Percentiles rank a stretch among this genome's conserved stretches.
phyloP scores from a whole-genome alignment of 2,888 invertebrate species.

The Diachrysia chrysitis region DNA sequence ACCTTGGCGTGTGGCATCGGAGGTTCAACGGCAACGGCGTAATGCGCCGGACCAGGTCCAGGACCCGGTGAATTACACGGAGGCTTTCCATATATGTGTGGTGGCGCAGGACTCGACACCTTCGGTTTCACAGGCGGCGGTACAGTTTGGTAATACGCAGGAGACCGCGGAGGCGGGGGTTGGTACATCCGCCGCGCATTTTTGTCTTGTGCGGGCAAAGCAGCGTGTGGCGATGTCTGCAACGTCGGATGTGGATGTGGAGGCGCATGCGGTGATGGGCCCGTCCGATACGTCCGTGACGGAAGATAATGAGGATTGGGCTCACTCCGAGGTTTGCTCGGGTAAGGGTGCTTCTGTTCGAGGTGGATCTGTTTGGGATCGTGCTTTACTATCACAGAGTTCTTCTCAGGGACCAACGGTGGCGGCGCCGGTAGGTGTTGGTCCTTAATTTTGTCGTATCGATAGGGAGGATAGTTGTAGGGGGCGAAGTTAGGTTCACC shows the following conservation, averaged over 20 bases:
- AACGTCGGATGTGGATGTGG: conserved; percentile 85
- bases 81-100: conserved; percentile 92
- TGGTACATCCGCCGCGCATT: conserved; percentile 64
- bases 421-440: conserved; percentile 91
- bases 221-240: conserved; percentile 81
- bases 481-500: conserved; percentile 92
- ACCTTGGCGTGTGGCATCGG: conserved; percentile 89
- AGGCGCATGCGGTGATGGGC: conserved; percentile 88
- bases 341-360: conserved; percentile 89
- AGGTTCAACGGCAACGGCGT: conserved; percentile 79
- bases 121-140: conserved; percentile 89
- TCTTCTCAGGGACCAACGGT: conserved; percentile 92
- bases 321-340: conserved; percentile 89
- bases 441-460: conserved; percentile 90
- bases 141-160: conserved; percentile 85
- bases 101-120: conserved; percentile 94
- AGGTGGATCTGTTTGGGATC: conserved; percentile 91
- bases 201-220: conserved; percentile 73
- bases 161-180: conserved; percentile 77
- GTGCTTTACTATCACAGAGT: conserved; percentile 94
- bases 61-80: conserved; percentile 84
- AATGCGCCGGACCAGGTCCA: conserved; percentile 85
- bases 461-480: conserved; percentile 91
- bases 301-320: conserved; percentile 89
- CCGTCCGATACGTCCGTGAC: conserved; percentile 84